phyloP scores from a whole-genome alignment of 2,888 invertebrate genomes.

The Troides aeacus region DNA sequence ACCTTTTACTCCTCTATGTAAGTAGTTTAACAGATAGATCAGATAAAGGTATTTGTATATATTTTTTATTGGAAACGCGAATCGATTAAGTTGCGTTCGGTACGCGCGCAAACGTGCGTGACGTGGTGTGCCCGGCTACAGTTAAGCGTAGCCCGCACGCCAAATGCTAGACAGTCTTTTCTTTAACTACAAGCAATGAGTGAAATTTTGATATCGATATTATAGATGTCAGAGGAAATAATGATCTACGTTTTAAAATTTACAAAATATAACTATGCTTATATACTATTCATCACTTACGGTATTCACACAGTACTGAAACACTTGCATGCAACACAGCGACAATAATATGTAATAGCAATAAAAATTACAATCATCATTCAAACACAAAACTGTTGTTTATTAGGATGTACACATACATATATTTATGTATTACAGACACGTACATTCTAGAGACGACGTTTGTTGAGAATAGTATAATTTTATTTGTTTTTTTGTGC shows the following conservation, averaged over 20 bases:
- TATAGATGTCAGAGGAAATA: conserved; percentile 9
- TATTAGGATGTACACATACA: conserved; percentile 4
- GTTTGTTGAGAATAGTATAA: conserved; percentile 4
- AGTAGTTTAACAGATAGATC: conserved; percentile 1
- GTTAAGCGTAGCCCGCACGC: conserved; percentile 24
- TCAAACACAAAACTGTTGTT: conserved; percentile 4
- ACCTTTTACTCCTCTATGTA: background rate
- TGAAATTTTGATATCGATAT: conserved; percentile 15
- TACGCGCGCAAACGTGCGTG: conserved; percentile 33
- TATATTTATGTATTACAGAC: conserved; percentile 7
- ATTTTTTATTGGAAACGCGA: conserved; percentile 26
- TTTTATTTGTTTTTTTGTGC: conserved; percentile 7
- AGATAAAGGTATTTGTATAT: background rate
- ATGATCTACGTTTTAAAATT: conserved; percentile 11
- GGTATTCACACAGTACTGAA: conserved; percentile 14
- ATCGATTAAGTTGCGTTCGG: conserved; percentile 22
- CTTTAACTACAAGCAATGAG: conserved; percentile 26
- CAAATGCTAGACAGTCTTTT: conserved; percentile 18
- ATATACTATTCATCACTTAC: background rate
- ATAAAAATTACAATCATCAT: conserved; percentile 15
- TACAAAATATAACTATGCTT: background rate
- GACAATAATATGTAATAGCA: conserved; percentile 39
- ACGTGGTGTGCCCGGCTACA: conserved; percentile 28
- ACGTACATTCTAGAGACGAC: conserved; percentile 8
- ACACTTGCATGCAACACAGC: conserved; percentile 61